These are phyloP conservation scores for Drosophila novamexicana DNA, from an alignment of 1,140 invertebrate species.

Conservation along the genomic window DNA sequence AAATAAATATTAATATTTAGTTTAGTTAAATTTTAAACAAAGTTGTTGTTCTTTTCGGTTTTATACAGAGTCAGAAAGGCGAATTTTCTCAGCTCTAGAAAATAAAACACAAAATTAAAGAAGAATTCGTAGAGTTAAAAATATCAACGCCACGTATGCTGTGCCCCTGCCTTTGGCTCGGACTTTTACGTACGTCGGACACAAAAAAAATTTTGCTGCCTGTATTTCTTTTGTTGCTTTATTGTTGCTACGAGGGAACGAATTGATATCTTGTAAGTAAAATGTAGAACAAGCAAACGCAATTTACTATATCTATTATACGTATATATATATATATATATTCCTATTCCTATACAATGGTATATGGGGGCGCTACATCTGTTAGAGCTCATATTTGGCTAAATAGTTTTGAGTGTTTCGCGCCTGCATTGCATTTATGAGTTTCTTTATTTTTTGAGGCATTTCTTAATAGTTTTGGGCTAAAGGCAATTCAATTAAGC, in stretches of 20 bases:
- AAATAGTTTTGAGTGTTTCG: constrained; percentile 40
- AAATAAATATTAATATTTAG: constrained; percentile 2
- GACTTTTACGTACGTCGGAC: constrained; percentile 47
- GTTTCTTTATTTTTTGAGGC: constrained; percentile 19
- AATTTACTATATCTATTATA: constrained; percentile 51
- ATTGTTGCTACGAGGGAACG: constrained; percentile 66
- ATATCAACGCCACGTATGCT: constrained; percentile 76
- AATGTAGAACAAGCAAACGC: constrained; percentile 62
- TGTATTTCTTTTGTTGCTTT: constrained; percentile 46
- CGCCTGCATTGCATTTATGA: constrained; percentile 48
- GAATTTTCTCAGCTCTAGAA: constrained; percentile 11
- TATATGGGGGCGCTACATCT: constrained; percentile 15
- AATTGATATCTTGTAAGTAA: constrained; percentile 68
- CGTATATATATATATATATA: constrained; percentile 33
- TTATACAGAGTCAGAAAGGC: constrained; percentile 2
- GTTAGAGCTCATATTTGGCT: constrained; percentile 1
- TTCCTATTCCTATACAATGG: not conserved
- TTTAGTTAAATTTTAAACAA: constrained; percentile 9
- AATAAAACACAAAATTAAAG: constrained; percentile 39
- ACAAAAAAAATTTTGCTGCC: constrained; percentile 47
- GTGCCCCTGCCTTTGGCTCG: constrained; percentile 57
- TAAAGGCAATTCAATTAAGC: constrained; percentile 60
- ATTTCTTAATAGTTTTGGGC: constrained; percentile 39
- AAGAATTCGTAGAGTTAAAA: constrained; percentile 67
- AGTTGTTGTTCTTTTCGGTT: constrained; percentile 1